Evolutionary conservation across 2,888 invertebrate species (phyloP), one percentile per base, ranked within the genome.

Genomic region (Strigamia crassipes): DNA sequence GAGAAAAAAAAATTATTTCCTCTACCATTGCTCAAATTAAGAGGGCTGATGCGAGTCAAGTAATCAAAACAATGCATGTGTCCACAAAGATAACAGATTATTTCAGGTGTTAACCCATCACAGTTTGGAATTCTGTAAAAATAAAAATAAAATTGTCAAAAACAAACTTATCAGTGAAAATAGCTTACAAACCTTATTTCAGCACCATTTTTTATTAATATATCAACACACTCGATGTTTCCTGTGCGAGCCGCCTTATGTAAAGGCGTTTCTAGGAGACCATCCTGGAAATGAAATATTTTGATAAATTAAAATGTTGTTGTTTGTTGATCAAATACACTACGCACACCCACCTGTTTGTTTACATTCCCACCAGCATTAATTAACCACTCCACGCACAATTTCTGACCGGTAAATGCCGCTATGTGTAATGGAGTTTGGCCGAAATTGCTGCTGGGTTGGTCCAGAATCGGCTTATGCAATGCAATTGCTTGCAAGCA

Each of bases 171-270:
- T 46, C 46, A 46, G 78, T 23, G 27, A 78, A 27, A 27, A 27
- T 27, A 27, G 27, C 27, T 15, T 13, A 78, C 34, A 15, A 13
- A 78, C 78, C 21, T 13, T 34, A 38, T 31, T 27, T 78, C 38
- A 38, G 78, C 78, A 4, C 78, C 78, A 31, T 27, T 21, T 27
- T 27, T 21, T 9, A 38, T 34, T 38, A 78, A n/a, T 9, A 78
- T 13, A 31, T 38, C 38, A 8, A 78, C 15, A 38, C 78, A 78
- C n/a, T 78, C 78, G 21, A 31, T 27, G 38, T 38, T 78, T 27
- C 78, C 78, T 34, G 78, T 78, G 4, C 78, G 78, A 38, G 78
- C 78, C 9, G 78, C 78, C 38, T 78, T 78, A 8, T 78, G 78
- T 12, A 78, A 38, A 78, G 78, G 78, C 27, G 78, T 78, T 38